These are phyloP conservation scores for Acrobasis consociella DNA, from an alignment of 2,888 invertebrate species.

Conservation along the genomic window DNA sequence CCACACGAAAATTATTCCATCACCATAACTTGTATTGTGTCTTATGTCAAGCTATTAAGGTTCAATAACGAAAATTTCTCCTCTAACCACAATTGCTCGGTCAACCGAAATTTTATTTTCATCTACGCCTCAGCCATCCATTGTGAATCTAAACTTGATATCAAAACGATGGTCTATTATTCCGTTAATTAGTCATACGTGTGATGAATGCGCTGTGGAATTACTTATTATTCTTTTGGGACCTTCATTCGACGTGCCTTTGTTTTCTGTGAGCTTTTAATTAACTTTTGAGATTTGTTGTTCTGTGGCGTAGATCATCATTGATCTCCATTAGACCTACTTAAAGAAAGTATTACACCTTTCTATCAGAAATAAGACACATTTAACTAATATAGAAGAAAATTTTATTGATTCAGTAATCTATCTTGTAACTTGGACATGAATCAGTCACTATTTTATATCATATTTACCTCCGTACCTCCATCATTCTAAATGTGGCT, in stretches of 20 bases:
- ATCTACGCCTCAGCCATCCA: constrained; percentile 33
- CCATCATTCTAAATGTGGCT: too few species aligned
- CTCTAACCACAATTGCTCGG: constrained; percentile 20
- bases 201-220: constrained; percentile 43
- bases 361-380: background rate
- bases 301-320: background rate
- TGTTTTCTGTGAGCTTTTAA: constrained; percentile 26
- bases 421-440: too few species aligned
- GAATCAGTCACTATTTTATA: too few species aligned
- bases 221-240: constrained; percentile 42
- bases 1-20: constrained; percentile 41
- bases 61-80: background rate
- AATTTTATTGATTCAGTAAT: too few species aligned
- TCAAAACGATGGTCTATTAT: constrained; percentile 47
- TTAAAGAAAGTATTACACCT: background rate
- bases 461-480: too few species aligned
- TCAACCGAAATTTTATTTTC: constrained; percentile 40
- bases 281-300: background rate
- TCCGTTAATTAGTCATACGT: constrained; percentile 46
- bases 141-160: constrained; percentile 48
- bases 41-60: constrained; percentile 27
- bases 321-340: background rate
- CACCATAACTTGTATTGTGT: constrained; percentile 23
- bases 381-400: too few species aligned
- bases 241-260: constrained; percentile 33